phyloP scores from a whole-genome alignment of 1,140 invertebrate species.

The Eumaeus atala region DNA sequence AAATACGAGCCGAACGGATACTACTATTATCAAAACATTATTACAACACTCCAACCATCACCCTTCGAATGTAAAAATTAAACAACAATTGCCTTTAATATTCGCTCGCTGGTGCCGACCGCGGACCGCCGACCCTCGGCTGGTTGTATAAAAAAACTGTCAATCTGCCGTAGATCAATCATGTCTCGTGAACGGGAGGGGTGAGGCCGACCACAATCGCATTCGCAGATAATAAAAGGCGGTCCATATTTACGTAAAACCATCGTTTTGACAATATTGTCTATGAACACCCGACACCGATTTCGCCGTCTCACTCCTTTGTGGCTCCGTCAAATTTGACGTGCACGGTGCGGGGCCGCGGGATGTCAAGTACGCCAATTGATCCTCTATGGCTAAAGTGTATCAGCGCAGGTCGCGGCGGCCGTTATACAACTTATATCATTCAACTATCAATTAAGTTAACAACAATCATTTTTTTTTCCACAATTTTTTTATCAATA shows the following conservation, averaged over 20 bases:
- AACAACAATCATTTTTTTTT: no score
- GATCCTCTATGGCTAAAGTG: neutral
- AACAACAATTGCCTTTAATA: conserved; percentile 75
- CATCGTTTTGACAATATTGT: conserved; percentile 65
- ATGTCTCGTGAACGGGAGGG: conserved; percentile 64
- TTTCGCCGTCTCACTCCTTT: conserved; percentile 42
- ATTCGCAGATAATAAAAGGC: conserved; percentile 65
- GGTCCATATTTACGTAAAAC: conserved; percentile 70
- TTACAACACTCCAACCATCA: conserved; percentile 69
- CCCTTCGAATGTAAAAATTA: conserved; percentile 72
- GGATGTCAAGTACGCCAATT: conserved; percentile 47
- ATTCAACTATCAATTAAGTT: no score
- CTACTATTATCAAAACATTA: conserved; percentile 73
- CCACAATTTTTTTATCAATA: no score
- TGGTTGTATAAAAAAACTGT: conserved; percentile 71
- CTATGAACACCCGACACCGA: conserved; percentile 45
- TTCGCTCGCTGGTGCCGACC: conserved; percentile 59
- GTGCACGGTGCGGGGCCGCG: conserved; percentile 33
- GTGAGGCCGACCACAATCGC: conserved; percentile 59
- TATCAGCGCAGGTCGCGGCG: neutral
- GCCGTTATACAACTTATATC: no score
- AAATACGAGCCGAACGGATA: conserved; percentile 71
- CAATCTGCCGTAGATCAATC: conserved; percentile 72
- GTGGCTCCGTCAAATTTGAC: conserved; percentile 43
- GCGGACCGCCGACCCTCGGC: conserved; percentile 51